Percentiles rank a stretch among this genome's conserved stretches.
Evolutionary conservation across 1,140 invertebrate genomes (phyloP).

Genomic region (Sitodiplosis mosellana): DNA sequence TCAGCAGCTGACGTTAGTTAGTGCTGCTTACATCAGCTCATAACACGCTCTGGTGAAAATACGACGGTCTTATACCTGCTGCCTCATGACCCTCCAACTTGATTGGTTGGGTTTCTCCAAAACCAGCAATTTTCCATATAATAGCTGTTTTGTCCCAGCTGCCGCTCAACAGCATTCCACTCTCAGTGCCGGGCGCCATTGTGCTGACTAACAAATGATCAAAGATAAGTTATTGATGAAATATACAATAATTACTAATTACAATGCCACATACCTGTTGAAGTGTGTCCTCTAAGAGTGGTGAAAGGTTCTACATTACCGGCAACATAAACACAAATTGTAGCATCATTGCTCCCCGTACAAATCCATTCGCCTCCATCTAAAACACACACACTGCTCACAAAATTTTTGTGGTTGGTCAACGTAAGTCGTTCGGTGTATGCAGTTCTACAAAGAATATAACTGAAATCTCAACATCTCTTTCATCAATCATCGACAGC

Average conservation of each 20-base stretch:
- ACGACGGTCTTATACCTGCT: too few relatives aligned
- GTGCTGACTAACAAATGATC: constrained; percentile 22
- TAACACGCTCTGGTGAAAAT: too few relatives aligned
- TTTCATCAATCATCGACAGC: neutral
- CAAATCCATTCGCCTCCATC: constrained; percentile 57
- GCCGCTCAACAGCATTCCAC: constrained; percentile 36
- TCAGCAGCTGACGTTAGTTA: too few relatives aligned
- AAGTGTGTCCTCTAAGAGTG: constrained; percentile 59
- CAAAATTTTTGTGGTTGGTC: constrained; percentile 70
- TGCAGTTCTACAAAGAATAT: constrained; percentile 29
- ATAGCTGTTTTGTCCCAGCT: constrained; percentile 83
- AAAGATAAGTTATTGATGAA: neutral
- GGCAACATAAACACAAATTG: constrained; percentile 55
- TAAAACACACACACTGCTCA: constrained; percentile 58
- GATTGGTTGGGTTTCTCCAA: constrained; percentile 26
- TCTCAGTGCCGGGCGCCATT: constrained; percentile 24
- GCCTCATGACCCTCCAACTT: constrained; percentile 59
- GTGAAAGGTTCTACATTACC: constrained; percentile 37
- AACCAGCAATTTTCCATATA: constrained; percentile 48
- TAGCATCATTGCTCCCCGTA: constrained; percentile 77
- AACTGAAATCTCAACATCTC: neutral
- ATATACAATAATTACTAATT: neutral
- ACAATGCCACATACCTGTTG: constrained; percentile 26
- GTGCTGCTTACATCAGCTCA: too few relatives aligned
- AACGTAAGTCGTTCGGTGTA: constrained; percentile 45